Evolutionary conservation across 2,888 invertebrate species (phyloP).

Genomic region (Apoda limacodes): DNA sequence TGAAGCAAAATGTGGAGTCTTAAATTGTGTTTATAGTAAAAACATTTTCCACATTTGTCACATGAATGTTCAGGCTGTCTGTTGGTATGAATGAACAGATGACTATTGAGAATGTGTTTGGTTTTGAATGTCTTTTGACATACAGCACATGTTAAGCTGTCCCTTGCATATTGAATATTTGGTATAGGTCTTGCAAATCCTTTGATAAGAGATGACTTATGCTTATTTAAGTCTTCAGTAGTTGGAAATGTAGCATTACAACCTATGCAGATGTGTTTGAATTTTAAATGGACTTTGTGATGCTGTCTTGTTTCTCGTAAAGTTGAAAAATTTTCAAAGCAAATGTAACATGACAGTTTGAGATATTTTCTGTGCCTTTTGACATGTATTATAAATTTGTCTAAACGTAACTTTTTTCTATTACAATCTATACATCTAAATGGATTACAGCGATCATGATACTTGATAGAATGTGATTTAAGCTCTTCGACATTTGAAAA

Average conservation of each 20-base stretch:
- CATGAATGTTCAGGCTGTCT: slow-evolving; percentile 40
- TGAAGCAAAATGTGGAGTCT: slow-evolving; percentile 35
- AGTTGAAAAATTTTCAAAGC: slow-evolving; percentile 29
- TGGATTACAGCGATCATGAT: slow-evolving; percentile 71
- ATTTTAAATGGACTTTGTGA: slow-evolving; percentile 24
- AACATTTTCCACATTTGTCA: slow-evolving; percentile 45
- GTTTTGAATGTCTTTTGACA: slow-evolving; percentile 41
- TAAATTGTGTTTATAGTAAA: slow-evolving; percentile 33
- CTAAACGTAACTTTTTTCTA: slow-evolving; percentile 31
- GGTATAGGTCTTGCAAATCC: slow-evolving; percentile 23
- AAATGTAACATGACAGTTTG: slow-evolving; percentile 52
- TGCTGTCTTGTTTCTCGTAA: slow-evolving; percentile 25
- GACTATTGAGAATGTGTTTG: slow-evolving; percentile 41
- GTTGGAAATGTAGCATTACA: slow-evolving; percentile 35
- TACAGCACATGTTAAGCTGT: slow-evolving; percentile 32
- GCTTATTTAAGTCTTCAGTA: slow-evolving; percentile 29
- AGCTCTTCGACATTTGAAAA: slow-evolving; percentile 44
- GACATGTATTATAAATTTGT: slow-evolving; percentile 59
- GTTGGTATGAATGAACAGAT: slow-evolving; percentile 69
- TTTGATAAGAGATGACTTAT: slow-evolving; percentile 29
- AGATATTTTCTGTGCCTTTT: slow-evolving; percentile 70
- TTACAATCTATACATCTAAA: slow-evolving; percentile 75
- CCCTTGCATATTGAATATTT: slow-evolving; percentile 17
- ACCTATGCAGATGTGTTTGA: slow-evolving; percentile 33
- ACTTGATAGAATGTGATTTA: slow-evolving; percentile 67